Conservation (phyloP, 2,113 vertebrate genomes). For the Halcyon senegalensis region DNA sequence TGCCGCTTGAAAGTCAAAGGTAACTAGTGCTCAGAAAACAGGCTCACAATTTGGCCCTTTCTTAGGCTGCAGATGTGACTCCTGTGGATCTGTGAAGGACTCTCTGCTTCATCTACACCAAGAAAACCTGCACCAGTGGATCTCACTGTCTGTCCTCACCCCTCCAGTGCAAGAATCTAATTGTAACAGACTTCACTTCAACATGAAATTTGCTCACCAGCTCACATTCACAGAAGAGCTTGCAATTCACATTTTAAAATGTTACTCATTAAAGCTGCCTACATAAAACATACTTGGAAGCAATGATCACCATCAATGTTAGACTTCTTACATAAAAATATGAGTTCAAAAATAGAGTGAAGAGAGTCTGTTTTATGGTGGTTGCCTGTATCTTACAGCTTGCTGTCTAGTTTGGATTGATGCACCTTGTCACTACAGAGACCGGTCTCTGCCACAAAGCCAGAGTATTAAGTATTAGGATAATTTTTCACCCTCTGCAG, state of each 20-base stretch:
- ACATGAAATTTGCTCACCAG: not conserved
- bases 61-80: not conserved
- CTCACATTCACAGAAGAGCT: not conserved
- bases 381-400: not conserved
- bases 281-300: not conserved
- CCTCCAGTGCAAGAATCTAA: not conserved
- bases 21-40: not conserved
- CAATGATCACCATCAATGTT: not conserved
- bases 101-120: not conserved
- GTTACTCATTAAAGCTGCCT: not conserved
- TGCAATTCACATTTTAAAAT: not conserved
- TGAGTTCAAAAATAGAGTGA: not conserved
- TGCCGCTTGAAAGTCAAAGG: not conserved
- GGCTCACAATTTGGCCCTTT: not conserved
- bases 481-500: not conserved
- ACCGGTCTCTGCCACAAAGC: not conserved
- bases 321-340: not conserved
- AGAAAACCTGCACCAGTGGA: not conserved
- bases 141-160: not conserved
- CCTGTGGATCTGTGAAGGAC: not conserved
- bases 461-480: accelerated
- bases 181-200: not conserved
- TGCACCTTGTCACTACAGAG: not conserved
- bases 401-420: not conserved
- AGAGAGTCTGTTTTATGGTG: not conserved